Percentiles rank a stretch among this genome's conserved stretches.
These are phyloP conservation scores for Noctua fimbriata DNA, from an alignment of 2,888 invertebrate species.

Conservation along the genomic window DNA sequence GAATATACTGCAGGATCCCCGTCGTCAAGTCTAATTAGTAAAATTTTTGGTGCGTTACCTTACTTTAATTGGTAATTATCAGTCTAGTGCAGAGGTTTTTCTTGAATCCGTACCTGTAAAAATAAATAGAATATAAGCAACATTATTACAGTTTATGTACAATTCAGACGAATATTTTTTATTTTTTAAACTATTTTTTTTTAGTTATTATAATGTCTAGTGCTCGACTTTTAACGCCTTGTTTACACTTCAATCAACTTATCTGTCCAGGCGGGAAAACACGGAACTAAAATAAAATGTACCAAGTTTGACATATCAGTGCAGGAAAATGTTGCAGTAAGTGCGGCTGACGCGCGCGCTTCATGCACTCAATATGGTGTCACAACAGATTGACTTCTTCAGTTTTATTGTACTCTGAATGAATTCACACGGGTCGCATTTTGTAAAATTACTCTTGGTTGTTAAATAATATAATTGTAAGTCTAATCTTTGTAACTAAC, in stretches of 20 bases:
- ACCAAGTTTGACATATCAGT: not conserved
- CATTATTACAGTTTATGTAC: not conserved
- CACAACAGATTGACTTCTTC: too few relatives aligned
- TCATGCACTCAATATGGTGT: too few relatives aligned
- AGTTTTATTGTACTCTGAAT: too few relatives aligned
- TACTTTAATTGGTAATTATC: not conserved
- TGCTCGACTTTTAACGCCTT: too few relatives aligned
- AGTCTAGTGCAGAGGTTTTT: not conserved
- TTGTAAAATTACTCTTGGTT: too few relatives aligned
- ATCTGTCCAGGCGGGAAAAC: not conserved
- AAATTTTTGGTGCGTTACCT: not conserved
- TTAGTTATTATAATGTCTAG: not conserved
- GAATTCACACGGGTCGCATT: too few relatives aligned
- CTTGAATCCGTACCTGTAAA: conserved; percentile 32
- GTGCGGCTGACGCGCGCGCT: too few relatives aligned
- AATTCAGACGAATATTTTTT: not conserved
- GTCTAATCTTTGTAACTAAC: too few relatives aligned
- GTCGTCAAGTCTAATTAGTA: not conserved
- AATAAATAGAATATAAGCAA: conserved; percentile 8
- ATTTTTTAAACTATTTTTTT: not conserved
- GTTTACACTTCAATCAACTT: not conserved
- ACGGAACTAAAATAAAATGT: not conserved
- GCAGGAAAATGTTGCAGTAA: too few relatives aligned
- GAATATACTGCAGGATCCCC: not conserved
- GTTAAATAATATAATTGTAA: too few relatives aligned